Conservation (phyloP, 2,888 invertebrate genomes). For the Chaetogeoica ovagalla region DNA sequence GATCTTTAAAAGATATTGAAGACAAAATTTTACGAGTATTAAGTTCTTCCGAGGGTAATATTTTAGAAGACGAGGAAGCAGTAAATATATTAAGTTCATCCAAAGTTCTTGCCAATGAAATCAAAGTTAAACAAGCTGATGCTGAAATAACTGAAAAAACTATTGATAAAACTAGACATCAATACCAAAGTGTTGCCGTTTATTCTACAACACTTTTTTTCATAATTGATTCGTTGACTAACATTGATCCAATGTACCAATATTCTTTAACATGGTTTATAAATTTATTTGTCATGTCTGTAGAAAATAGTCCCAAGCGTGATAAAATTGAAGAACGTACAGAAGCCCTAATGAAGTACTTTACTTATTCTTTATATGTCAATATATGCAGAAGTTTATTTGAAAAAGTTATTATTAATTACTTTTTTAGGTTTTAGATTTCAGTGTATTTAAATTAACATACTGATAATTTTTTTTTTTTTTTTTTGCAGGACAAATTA, state of each 20-base stretch:
- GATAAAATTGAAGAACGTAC: conserved; percentile 73
- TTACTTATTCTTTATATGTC: conserved; percentile 72
- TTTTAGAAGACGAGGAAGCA: conserved; percentile 89
- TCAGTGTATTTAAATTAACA: neutral
- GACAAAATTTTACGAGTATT: conserved; percentile 83
- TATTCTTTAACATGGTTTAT: conserved; percentile 87
- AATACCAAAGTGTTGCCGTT: conserved; percentile 86
- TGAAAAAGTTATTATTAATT: conserved; percentile 60
- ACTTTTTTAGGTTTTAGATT: neutral
- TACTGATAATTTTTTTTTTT: neutral
- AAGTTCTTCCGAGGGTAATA: conserved; percentile 73
- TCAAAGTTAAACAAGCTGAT: conserved; percentile 84
- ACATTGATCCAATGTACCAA: conserved; percentile 87
- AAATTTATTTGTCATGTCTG: conserved; percentile 75
- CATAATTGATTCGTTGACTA: conserved; percentile 71
- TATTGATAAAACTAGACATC: conserved; percentile 81
- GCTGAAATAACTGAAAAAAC: conserved; percentile 88
- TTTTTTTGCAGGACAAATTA: conserved; percentile 67
- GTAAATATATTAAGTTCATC: conserved; percentile 87
- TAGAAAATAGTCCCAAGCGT: conserved; percentile 73
- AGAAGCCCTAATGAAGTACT: conserved; percentile 59
- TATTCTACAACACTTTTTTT: conserved; percentile 91
- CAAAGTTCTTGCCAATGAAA: conserved; percentile 86
- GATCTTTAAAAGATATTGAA: conserved; percentile 83
- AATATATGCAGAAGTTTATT: conserved; percentile 79